Evolutionary conservation across 1,140 invertebrate species (phyloP), one percentile per base, ranked within the genome.

Genomic region (Pogonomyrmex californicus): DNA sequence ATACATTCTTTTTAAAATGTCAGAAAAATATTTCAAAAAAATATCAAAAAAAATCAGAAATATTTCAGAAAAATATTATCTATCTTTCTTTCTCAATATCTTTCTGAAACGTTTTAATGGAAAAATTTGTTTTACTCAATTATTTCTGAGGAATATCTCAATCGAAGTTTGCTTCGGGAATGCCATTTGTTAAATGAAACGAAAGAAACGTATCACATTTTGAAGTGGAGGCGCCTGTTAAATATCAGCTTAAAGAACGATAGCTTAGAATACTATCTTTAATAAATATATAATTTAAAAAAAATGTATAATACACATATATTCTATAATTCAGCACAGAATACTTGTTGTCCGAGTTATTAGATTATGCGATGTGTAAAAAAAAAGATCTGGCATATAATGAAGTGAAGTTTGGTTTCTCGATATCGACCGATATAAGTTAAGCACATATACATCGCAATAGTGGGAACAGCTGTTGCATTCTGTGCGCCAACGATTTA

Each of bases 381-480:
- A 51, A 58, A 23, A 56, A 56, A 36, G 12, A 44, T 58, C 12
- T 73, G 12, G 9, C n/a, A 44, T 17, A 17, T 49, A 83, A 62
- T 60, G 54, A 23, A 23, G 23, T 23, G 12, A 38, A 75, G n/a
- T 41, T 17, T 70, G 5, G 36, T 71, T 70, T n/a, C 36, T 73
- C 51, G 41, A 73, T 44, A 44, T 71, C 38, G 14, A 71, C 9
- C 14, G n/a, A 68, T 66, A 41, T 70, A 38, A 73, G 17, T 44
- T 73, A 36, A 73, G 23, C 51, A 6, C 60, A 36, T 47, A 30
- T 65, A 58, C 65, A 51, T 79, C 49, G 44, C n/a, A 82, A 87
- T 63, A 51, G 38, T 65, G 36, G 30, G n/a, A 87, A 85, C 86
- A 87, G 86, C 78, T 87, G 86, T 87, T 87, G 86, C 66, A 51